Conservation (phyloP, 2,797 vertebrate genomes). For the Myripristis murdjan region DNA sequence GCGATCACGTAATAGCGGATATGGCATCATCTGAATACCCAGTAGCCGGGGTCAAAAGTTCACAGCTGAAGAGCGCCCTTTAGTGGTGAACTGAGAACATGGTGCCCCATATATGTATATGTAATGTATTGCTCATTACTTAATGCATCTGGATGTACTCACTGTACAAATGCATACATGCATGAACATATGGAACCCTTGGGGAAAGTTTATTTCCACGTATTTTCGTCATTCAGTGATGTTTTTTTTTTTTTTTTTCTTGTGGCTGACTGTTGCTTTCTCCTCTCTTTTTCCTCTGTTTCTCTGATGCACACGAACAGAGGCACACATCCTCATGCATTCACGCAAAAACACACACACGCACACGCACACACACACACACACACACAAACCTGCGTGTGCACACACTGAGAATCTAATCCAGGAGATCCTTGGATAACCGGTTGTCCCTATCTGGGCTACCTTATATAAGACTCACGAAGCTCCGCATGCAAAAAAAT, state of each 20-base stretch:
- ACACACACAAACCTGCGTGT: background rate
- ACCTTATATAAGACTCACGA: conserved; percentile 54
- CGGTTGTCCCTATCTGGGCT: conserved; percentile 29
- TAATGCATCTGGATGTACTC: conserved; percentile 29
- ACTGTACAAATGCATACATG: conserved; percentile 5
- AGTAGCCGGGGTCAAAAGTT: conserved; percentile 75
- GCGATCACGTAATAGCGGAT: conserved; percentile 52
- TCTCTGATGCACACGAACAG: background rate
- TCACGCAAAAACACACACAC: no score
- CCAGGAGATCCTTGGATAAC: conserved; percentile 40
- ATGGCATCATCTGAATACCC: conserved; percentile 50
- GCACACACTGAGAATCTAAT: conserved; percentile 11
- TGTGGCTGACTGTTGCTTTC: background rate
- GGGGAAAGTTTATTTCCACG: conserved; percentile 43
- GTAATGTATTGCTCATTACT: conserved; percentile 32
- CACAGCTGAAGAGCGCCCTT: conserved; percentile 45
- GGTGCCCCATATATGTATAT: conserved; percentile 9
- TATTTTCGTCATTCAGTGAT: conserved; percentile 37
- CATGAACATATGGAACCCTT: conserved; percentile 24
- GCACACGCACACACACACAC: conserved; percentile 4
- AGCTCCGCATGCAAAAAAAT: conserved; percentile 10
- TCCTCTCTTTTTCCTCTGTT: conserved; percentile 8
- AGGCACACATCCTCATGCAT: no score
- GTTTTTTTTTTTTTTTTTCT: conserved; percentile 3
- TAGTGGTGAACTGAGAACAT: conserved; percentile 30